A percentile compares a stretch with the other conserved stretches of the same genome.
Conservation (phyloP, 2,888 invertebrate genomes). For the Tetrapedia diversipes region DNA sequence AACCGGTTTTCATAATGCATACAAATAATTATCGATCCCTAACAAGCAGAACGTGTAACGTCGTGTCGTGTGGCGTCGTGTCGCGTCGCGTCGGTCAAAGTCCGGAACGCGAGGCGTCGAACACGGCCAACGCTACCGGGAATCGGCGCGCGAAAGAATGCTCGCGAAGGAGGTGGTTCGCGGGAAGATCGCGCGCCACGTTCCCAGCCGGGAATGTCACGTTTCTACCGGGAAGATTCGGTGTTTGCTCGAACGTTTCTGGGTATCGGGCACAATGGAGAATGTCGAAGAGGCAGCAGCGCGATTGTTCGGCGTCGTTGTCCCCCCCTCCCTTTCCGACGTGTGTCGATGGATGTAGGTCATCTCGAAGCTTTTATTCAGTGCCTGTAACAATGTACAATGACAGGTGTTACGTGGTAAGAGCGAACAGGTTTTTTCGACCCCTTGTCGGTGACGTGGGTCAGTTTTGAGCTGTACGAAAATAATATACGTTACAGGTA, state of each 20-base stretch:
- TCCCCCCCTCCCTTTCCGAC: no score
- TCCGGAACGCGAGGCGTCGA: slow-evolving; percentile 7
- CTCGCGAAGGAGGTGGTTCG: slow-evolving; percentile 25
- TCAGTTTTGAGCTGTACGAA: no score
- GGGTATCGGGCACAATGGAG: neutral
- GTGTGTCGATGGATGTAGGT: no score
- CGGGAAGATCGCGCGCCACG: slow-evolving; percentile 15
- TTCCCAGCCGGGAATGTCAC: slow-evolving; percentile 36
- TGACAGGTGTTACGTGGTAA: no score
- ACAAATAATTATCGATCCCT: no score
- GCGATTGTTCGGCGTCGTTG: neutral
- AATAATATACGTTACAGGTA: no score
- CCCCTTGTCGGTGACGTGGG: no score
- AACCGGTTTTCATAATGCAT: no score
- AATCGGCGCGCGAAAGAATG: slow-evolving; percentile 42
- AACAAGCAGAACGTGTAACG: slow-evolving; percentile 10
- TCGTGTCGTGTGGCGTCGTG: no score
- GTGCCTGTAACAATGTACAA: no score
- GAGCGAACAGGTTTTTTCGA: no score
- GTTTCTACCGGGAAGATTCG: slow-evolving; percentile 40
- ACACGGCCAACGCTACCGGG: slow-evolving; percentile 27
- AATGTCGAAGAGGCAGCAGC: neutral
- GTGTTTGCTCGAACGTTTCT: slow-evolving; percentile 22
- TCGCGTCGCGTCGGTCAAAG: slow-evolving; percentile 28
- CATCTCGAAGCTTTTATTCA: no score